Evolutionary conservation across 2,113 vertebrate species (phyloP).

Genomic region (Phrynosoma platyrhinos): DNA sequence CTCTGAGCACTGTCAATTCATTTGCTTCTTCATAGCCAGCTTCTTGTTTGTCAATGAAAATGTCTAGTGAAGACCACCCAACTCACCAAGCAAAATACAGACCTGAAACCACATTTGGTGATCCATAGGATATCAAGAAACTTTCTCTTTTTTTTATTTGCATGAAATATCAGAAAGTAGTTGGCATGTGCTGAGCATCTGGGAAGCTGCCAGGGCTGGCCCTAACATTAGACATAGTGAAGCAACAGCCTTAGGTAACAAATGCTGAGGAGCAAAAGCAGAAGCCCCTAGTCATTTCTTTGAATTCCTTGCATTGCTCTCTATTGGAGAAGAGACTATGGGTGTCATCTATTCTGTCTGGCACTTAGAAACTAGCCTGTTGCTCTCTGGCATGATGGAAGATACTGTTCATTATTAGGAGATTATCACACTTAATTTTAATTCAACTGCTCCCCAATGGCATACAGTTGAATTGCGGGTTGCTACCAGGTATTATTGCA

Average conservation of each 20-base stretch:
- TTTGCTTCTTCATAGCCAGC: background rate
- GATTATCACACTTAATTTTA: too few relatives aligned
- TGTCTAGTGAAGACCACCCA: background rate
- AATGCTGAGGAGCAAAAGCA: background rate
- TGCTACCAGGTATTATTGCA: too few relatives aligned
- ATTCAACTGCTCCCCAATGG: too few relatives aligned
- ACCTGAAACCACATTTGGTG: background rate
- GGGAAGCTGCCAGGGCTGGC: too few relatives aligned
- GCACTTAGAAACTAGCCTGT: background rate
- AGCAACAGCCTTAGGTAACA: background rate
- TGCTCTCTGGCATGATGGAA: background rate
- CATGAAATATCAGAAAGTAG: background rate
- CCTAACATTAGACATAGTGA: background rate
- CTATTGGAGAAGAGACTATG: background rate
- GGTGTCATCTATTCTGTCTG: background rate
- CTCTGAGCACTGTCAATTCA: background rate
- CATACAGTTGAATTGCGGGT: too few relatives aligned
- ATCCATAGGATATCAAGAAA: background rate
- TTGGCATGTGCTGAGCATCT: background rate
- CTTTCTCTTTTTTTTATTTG: background rate
- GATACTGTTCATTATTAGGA: too few relatives aligned
- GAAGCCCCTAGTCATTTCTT: background rate
- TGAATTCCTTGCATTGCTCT: background rate
- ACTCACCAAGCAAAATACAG: background rate
- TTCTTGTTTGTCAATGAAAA: background rate